These are phyloP conservation scores for Callipepla californica DNA, from an alignment of 2,113 vertebrate species.

Conservation along the genomic window DNA sequence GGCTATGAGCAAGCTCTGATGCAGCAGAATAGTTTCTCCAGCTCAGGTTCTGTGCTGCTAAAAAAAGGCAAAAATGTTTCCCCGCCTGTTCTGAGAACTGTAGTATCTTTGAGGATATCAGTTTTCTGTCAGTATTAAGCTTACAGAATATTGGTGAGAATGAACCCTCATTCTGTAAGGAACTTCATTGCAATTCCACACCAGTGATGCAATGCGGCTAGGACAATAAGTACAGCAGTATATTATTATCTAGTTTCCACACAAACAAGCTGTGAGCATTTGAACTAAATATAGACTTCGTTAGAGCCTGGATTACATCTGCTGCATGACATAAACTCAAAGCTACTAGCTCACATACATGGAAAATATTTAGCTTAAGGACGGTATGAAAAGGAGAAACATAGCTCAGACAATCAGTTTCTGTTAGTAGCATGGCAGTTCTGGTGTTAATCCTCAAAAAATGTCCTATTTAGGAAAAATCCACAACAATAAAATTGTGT, in stretches of 20 bases:
- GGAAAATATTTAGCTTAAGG: neutral
- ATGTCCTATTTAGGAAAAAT: neutral
- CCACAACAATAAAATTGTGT: neutral
- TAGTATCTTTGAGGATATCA: neutral
- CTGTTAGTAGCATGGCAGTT: neutral
- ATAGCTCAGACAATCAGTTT: neutral
- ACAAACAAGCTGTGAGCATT: neutral
- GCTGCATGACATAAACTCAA: neutral
- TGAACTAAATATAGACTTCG: neutral
- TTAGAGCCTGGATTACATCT: neutral
- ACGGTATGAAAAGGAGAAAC: neutral
- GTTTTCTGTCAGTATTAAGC: neutral
- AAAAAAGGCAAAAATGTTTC: neutral
- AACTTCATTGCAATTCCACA: neutral
- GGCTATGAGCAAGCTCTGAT: neutral
- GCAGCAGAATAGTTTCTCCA: neutral
- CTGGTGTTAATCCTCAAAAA: neutral
- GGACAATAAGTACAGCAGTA: neutral
- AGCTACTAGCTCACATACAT: neutral
- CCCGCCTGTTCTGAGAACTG: neutral
- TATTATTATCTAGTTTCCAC: conserved; percentile 10
- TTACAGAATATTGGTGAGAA: neutral
- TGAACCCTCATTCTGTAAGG: neutral
- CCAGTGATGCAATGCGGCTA: neutral
- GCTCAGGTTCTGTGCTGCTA: neutral